Percentiles rank a stretch among this genome's conserved stretches.
Evolutionary conservation across 2,113 vertebrate genomes (phyloP).

Genomic region (Felis catus): DNA sequence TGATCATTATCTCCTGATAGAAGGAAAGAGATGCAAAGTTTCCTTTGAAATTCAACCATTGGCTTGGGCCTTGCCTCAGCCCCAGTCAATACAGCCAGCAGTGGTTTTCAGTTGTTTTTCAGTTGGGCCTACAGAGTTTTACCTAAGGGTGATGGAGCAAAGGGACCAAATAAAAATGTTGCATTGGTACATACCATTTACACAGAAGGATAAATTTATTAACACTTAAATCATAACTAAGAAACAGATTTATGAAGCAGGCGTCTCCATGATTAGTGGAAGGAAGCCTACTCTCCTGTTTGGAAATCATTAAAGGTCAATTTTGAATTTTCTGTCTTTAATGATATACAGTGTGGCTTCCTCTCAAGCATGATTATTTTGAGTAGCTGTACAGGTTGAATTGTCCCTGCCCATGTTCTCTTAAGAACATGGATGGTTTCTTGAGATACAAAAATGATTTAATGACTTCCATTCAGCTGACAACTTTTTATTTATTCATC

Average conservation of each 20-base stretch:
- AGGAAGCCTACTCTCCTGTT: neutral
- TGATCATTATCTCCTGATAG: neutral
- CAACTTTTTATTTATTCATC: neutral
- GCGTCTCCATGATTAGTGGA: neutral
- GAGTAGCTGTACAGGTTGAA: neutral
- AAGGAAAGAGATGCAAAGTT: neutral
- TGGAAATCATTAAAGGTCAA: neutral
- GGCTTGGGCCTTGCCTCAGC: neutral
- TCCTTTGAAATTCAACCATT: conserved; percentile 20
- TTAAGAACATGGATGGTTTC: neutral
- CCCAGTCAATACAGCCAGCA: neutral
- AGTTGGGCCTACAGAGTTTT: neutral
- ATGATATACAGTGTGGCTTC: neutral
- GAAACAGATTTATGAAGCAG: neutral
- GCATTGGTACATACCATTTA: neutral
- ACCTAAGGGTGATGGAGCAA: neutral
- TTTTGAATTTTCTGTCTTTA: conserved; percentile 3
- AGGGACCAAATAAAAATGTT: neutral
- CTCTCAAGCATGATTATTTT: neutral
- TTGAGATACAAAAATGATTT: neutral
- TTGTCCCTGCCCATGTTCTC: neutral
- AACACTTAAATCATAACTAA: neutral
- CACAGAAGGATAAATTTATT: neutral
- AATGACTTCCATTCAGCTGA: neutral
- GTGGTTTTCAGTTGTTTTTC: neutral